These are phyloP conservation scores for Thamnaconus septentrionalis DNA, from an alignment of 2,113 vertebrate genomes.

Conservation along the genomic window DNA sequence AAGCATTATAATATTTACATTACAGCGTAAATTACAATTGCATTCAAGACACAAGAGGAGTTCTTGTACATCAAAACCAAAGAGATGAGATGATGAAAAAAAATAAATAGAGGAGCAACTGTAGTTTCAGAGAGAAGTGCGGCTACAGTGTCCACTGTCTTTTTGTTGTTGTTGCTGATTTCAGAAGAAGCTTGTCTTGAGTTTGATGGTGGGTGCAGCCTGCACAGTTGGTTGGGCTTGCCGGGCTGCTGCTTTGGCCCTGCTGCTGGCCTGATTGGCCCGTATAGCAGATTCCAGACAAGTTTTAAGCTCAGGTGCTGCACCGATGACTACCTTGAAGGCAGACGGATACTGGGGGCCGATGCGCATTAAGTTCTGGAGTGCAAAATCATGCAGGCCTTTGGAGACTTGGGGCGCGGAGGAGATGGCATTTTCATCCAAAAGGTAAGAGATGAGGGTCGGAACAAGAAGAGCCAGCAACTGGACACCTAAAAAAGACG, in stretches of 20 bases:
- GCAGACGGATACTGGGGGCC: conserved; percentile 95
- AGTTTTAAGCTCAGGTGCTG: conserved; percentile 92
- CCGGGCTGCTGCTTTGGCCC: conserved; percentile 87
- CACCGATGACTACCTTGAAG: conserved; percentile 97
- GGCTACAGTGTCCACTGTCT: conserved; percentile 5
- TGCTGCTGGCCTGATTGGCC: conserved; percentile 91
- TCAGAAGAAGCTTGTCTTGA: conserved; percentile 98
- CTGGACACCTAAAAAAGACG: conserved; percentile 83
- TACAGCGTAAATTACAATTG: background rate
- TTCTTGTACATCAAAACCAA: conserved; percentile 7
- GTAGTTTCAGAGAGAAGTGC: background rate
- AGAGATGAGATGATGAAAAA: conserved; percentile 43
- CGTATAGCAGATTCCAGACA: conserved; percentile 92
- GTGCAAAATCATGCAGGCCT: conserved; percentile 93
- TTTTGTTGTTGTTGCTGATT: conserved; percentile 1
- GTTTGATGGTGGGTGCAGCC: conserved; percentile 94
- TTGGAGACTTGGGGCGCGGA: conserved; percentile 84
- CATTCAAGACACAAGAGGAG: conserved; percentile 26
- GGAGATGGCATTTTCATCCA: conserved; percentile 90
- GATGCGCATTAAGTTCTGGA: conserved; percentile 96
- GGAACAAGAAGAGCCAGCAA: conserved; percentile 94
- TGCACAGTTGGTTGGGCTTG: conserved; percentile 86
- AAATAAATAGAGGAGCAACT: conserved; percentile 51
- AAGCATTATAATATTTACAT: conserved; percentile 51
- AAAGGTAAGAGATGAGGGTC: conserved; percentile 92